phyloP scores from a whole-genome alignment of 1,140 invertebrate genomes.

The Sweltsa coloradensis region DNA sequence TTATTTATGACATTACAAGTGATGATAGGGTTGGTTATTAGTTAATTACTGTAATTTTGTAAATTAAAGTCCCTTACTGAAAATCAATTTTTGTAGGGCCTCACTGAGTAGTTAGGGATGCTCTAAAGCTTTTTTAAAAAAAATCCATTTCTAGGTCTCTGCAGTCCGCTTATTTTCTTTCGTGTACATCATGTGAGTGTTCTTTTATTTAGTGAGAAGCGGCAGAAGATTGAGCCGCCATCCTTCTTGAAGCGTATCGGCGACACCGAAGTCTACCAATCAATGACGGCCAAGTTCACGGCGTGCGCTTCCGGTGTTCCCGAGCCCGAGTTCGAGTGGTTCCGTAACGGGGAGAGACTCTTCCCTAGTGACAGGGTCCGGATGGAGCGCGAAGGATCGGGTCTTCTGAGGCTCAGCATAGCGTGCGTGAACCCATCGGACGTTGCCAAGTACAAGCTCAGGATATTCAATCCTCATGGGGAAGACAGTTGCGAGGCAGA shows the following conservation, averaged over 20 bases:
- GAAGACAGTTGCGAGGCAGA: slow-evolving; percentile 70
- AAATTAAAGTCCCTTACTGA: no score
- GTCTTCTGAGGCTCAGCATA: slow-evolving; percentile 65
- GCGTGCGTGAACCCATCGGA: slow-evolving; percentile 57
- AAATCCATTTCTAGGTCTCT: no score
- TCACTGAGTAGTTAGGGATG: no score
- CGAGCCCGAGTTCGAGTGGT: slow-evolving; percentile 78
- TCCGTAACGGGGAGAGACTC: slow-evolving; percentile 62
- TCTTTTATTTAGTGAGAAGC: slow-evolving; percentile 42
- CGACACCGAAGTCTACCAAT: slow-evolving; percentile 74
- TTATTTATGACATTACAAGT: no score
- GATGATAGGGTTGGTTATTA: no score
- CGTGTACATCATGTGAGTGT: no score
- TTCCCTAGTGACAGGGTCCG: slow-evolving; percentile 66
- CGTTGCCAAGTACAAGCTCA: slow-evolving; percentile 67
- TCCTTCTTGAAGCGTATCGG: slow-evolving; percentile 81
- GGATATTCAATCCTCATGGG: slow-evolving; percentile 72
- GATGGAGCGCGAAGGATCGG: slow-evolving; percentile 69
- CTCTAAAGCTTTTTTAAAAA: no score
- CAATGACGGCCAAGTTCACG: slow-evolving; percentile 84
- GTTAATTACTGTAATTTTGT: no score
- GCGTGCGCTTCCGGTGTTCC: slow-evolving; percentile 75
- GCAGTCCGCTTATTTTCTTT: no score
- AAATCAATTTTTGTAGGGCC: no score
- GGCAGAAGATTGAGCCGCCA: slow-evolving; percentile 65